Base-by-base conservation (phyloP, 2,113 vertebrate species). In the Nyctereutes procyonoides region DNA sequence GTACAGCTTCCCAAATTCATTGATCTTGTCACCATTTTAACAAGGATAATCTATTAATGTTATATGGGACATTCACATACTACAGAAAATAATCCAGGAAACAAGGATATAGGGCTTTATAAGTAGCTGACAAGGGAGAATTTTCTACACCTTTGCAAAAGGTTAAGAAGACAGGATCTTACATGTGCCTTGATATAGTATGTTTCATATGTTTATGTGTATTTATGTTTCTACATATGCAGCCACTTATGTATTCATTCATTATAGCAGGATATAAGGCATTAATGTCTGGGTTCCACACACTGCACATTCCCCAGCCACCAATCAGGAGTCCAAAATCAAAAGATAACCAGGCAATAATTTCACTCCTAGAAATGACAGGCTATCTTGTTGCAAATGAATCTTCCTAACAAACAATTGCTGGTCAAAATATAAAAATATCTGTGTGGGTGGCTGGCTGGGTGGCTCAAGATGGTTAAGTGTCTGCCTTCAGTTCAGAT, bases 61-160 rank as follows among this genome's bases (percentile, higher is more conserved):
- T 30, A 28, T 12, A 2, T 86, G 63, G 43, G 53, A 74, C 15
- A 94, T 74, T 83, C 22, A 84, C 12, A 95, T 20, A 69, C n/a
- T 81, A 93, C 48, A 95, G 77, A 94, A 43, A 88, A 93, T 60
- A 77, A 94, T 48, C 80, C 85, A 92, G 55, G 90, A 96, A 96
- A 90, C 8, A 97, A 63, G 63, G 35, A 43, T 56, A 16, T 32
- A 80, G 96, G 69, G 20, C 6, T 92, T 95, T 79, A n/a, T 69
- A 83, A 67, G 35, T 58, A 71, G 60, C 28, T 93, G 79, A 96
- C 28, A 86, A 95, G 28, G 35, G 63, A 84, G 56, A 87, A 83
- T 91, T 96, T 88, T 95, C 92, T 83, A 92, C 3, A 90, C 14
- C n/a, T 93, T 85, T 87, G 30, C 80, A 93, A 86, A 80, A 13